A percentile compares a stretch with the other conserved stretches of the same genome.
Evolutionary conservation across 2,888 invertebrate genomes (phyloP).

Genomic region (Troides helena): DNA sequence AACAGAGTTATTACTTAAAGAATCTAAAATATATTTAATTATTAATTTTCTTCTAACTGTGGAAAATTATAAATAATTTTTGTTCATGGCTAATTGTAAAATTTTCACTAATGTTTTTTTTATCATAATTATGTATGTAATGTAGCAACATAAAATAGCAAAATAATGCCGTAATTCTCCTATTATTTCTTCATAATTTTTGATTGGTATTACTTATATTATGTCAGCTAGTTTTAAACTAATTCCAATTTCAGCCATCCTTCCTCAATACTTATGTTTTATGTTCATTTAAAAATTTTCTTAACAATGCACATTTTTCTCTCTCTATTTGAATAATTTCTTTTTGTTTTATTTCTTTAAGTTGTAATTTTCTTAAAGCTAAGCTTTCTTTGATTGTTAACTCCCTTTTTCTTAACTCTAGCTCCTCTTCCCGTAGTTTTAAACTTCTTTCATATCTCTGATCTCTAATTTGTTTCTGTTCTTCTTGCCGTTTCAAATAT

Average conservation of each 20-base stretch:
- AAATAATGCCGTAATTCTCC: too few relatives aligned
- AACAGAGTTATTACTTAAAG: too few relatives aligned
- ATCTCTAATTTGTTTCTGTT: constrained; percentile 53
- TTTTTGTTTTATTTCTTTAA: constrained; percentile 61
- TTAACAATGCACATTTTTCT: constrained; percentile 58
- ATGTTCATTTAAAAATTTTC: constrained; percentile 49
- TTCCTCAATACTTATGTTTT: constrained; percentile 10
- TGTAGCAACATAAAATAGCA: too few relatives aligned
- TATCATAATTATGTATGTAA: too few relatives aligned
- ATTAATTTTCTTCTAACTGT: too few relatives aligned
- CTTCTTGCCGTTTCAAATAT: constrained; percentile 58
- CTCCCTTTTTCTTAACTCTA: constrained; percentile 56
- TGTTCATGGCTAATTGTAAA: too few relatives aligned
- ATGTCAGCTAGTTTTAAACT: background rate
- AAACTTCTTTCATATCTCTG: constrained; percentile 59
- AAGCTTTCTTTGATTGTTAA: constrained; percentile 60
- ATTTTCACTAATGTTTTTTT: too few relatives aligned
- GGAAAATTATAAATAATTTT: too few relatives aligned
- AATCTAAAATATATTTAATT: too few relatives aligned
- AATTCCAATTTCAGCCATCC: background rate
- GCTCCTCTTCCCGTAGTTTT: constrained; percentile 57
- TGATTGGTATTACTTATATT: background rate
- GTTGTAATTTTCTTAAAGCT: constrained; percentile 56
- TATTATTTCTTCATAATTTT: too few relatives aligned
- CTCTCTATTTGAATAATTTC: constrained; percentile 60